phyloP scores from a whole-genome alignment of 1,140 invertebrate genomes.

The Watersipora subatra region DNA sequence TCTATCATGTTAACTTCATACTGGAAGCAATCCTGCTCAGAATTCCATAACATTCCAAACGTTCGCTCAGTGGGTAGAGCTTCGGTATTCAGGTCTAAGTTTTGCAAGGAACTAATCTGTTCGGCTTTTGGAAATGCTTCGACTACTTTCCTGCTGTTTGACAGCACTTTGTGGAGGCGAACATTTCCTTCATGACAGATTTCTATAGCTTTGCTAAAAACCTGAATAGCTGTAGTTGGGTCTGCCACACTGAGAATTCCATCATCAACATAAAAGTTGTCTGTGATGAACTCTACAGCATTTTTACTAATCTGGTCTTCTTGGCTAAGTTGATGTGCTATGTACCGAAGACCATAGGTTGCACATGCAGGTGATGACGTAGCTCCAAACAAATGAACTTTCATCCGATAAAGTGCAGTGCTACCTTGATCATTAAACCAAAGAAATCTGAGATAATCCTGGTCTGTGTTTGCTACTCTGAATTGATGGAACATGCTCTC shows the following conservation, averaged over 20 bases:
- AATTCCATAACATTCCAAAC: slow-evolving; percentile 2
- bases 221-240: slow-evolving; percentile 7
- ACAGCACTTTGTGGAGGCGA: neutral
- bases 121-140: neutral
- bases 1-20: neutral
- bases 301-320: neutral
- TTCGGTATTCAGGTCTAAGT: neutral
- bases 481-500: slow-evolving; percentile 12
- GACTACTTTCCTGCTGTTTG: neutral
- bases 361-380: slow-evolving; percentile 9
- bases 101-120: neutral
- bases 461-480: neutral
- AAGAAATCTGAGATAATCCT: neutral
- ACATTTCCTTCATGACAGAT: neutral
- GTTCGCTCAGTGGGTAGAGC: neutral
- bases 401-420: slow-evolving; percentile 9
- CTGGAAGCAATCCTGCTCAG: neutral
- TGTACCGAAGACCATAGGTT: slow-evolving; percentile 5
- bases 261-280: slow-evolving; percentile 13
- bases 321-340: slow-evolving; percentile 1
- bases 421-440: slow-evolving; percentile 1
- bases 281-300: neutral
- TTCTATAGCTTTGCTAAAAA: neutral
- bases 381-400: slow-evolving; percentile 10
- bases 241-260: neutral